Evolutionary conservation across 1,140 invertebrate genomes (phyloP), one percentile per base, ranked within the genome.

Genomic region (Cyclargus thomasi): DNA sequence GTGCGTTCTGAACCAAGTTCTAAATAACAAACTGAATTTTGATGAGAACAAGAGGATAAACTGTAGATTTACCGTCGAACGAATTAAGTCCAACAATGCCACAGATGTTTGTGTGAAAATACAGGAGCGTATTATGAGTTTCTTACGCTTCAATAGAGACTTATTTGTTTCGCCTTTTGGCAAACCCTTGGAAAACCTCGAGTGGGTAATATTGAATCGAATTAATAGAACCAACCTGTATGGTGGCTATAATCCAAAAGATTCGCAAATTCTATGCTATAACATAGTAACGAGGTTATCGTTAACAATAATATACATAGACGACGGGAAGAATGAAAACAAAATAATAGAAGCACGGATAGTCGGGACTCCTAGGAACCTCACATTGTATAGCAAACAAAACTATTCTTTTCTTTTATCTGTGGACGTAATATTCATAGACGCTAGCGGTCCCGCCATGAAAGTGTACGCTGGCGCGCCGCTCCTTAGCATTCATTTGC

Each of bases 381-480:
- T 79, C 36, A 82, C 78, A 17, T 81, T 88, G 22, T 36, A 29
- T 53, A 72, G 65, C 18, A 62, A 74, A 14, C 72, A 81, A 16
- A 79, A 80, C 23, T 62, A 81, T 17, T 78, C 83, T 16, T 67
- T 72, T 10, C 73, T 86, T 6, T 53, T 87, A 23, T 85, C 81
- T 22, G 64, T 86, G 6, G 86, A 86, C 57, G 72, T 78, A 7
- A 78, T 67, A 17, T 90, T 86, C 47, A 67, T 90, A 18, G 83
- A 88, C 59, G 66, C 73, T 18, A 80, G 79, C 17, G 79, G 75
- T 39, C 75, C 79, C 6, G 68, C 39, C 55, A 36, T 69, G 8
- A 68, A 70, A 10, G 76, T 83, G 65, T 81, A 81, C 64, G 83
- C 79, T 14, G 73, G 67, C 20, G 69, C 79, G 53, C 82, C 81